phyloP scores from a whole-genome alignment of 2,888 invertebrate genomes.

The Epiblema foenella region DNA sequence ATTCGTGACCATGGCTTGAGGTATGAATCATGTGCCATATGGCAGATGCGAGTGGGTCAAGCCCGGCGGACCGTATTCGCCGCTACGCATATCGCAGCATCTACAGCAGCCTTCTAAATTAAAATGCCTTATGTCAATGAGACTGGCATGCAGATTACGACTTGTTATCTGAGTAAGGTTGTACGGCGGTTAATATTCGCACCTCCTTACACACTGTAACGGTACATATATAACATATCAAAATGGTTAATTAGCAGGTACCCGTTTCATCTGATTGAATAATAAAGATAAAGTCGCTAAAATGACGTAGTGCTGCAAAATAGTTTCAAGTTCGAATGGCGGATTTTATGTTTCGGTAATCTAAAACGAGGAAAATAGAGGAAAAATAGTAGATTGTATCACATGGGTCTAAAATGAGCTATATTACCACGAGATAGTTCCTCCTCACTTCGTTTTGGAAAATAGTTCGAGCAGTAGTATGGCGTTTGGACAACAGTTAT shows the following conservation, averaged over 20 bases:
- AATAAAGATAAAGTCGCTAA: constrained; percentile 1
- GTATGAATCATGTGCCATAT: constrained; percentile 62
- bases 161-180: background rate
- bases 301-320: background rate
- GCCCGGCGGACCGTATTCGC: constrained; percentile 39
- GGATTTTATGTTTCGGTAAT: too few relatives aligned
- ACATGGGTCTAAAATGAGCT: too few relatives aligned
- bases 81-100: constrained; percentile 29
- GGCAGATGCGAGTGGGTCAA: constrained; percentile 50
- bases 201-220: constrained; percentile 34
- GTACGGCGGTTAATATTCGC: constrained; percentile 23
- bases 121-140: constrained; percentile 19
- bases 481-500: too few relatives aligned
- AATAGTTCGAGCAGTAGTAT: too few relatives aligned
- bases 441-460: too few relatives aligned
- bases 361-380: too few relatives aligned
- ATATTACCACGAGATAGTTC: too few relatives aligned
- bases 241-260: constrained; percentile 20
- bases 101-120: background rate
- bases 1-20: constrained; percentile 31
- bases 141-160: background rate
- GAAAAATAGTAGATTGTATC: too few relatives aligned
- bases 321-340: background rate
- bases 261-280: constrained; percentile 15
- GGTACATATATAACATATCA: constrained; percentile 25